Percentiles rank a stretch among this genome's conserved stretches.
phyloP scores from a whole-genome alignment of 2,888 invertebrate species.

The Salpingus planirostris region DNA sequence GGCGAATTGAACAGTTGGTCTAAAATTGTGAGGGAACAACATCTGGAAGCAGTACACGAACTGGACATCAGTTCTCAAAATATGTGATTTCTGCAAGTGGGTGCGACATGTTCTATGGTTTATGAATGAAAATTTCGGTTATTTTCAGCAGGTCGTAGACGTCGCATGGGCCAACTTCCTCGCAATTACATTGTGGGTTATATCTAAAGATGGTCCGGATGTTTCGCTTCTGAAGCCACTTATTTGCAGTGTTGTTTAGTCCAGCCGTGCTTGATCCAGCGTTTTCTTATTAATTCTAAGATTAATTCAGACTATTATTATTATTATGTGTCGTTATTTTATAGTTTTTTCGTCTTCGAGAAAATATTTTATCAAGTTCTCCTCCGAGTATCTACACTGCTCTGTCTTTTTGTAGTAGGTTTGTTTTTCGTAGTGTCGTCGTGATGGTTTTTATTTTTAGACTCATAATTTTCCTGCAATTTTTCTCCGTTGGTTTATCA shows the following conservation, averaged over 20 bases:
- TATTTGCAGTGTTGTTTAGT: constrained; percentile 18
- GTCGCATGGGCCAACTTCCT: constrained; percentile 69
- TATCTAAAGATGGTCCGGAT: constrained; percentile 14
- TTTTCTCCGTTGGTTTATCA: constrained; percentile 25
- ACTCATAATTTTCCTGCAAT: not conserved
- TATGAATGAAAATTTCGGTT: constrained; percentile 17
- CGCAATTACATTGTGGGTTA: constrained; percentile 76
- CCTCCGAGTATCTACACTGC: too few relatives aligned
- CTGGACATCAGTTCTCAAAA: too few relatives aligned
- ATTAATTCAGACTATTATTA: constrained; percentile 22
- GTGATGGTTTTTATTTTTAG: constrained; percentile 2
- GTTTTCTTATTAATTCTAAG: constrained; percentile 23
- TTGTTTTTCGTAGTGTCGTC: constrained; percentile 14
- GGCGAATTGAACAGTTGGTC: too few relatives aligned
- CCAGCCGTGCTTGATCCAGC: constrained; percentile 23
- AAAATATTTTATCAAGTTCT: constrained; percentile 19
- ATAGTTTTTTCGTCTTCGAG: constrained; percentile 20
- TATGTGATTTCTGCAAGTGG: too few relatives aligned
- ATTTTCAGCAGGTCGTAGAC: constrained; percentile 59
- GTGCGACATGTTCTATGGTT: constrained; percentile 1
- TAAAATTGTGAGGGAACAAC: too few relatives aligned
- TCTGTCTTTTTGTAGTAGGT: constrained; percentile 16
- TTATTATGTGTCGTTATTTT: constrained; percentile 27
- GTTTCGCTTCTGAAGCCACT: constrained; percentile 18
- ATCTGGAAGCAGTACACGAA: too few relatives aligned